phyloP scores from a whole-genome alignment of 2,113 vertebrate species.

The Saccopteryx bilineata region DNA sequence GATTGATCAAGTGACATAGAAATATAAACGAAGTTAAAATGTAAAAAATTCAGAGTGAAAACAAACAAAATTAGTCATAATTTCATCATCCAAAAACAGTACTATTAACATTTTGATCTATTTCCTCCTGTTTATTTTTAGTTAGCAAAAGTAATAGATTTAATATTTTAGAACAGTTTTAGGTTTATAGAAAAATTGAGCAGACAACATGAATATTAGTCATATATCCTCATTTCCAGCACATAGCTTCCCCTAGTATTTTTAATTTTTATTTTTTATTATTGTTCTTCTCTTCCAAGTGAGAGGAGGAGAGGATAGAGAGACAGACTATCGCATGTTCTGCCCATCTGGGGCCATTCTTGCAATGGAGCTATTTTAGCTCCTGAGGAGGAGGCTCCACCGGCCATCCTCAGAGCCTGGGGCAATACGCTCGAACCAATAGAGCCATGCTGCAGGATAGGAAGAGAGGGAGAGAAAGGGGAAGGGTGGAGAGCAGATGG shows the following conservation, averaged over 20 bases:
- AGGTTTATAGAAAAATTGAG: neutral
- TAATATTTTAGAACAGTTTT: neutral
- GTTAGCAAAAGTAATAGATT: neutral
- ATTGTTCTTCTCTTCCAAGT: no score
- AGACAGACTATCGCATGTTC: no score
- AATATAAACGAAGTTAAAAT: neutral
- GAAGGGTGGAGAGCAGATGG: no score
- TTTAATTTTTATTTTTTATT: no score
- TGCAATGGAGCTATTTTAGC: no score
- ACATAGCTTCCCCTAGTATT: neutral
- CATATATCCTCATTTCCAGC: neutral
- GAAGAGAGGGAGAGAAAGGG: no score
- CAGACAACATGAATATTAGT: neutral
- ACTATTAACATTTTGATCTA: neutral
- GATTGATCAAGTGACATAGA: neutral
- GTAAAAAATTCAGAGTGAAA: neutral
- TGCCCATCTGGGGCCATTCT: no score
- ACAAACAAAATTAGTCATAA: neutral
- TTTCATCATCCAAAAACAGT: neutral
- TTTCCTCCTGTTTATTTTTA: conserved; percentile 31
- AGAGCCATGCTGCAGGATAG: no score
- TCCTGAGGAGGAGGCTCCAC: no score
- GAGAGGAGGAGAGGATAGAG: no score
- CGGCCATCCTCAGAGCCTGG: no score
- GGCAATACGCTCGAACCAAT: no score